Evolutionary conservation across 1,140 invertebrate genomes (phyloP).

Genomic region (Drosophila parvula): DNA sequence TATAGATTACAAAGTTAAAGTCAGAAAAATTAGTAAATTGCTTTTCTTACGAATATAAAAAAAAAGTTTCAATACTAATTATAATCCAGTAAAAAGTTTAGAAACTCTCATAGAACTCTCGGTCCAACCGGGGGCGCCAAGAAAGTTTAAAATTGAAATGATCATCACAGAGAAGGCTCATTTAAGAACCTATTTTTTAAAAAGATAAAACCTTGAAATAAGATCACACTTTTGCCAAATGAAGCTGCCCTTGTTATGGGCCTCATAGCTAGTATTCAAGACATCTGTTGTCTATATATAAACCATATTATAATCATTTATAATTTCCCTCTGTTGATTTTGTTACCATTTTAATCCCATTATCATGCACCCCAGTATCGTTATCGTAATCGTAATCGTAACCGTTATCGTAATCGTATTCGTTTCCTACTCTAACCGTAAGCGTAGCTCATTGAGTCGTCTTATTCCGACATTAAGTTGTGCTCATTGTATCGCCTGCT

Average conservation of each 20-base stretch:
- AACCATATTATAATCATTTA: constrained; percentile 7
- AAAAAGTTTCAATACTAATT: too few species aligned
- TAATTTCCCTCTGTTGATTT: constrained; percentile 28
- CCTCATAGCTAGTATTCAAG: constrained; percentile 18
- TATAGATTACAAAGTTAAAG: too few species aligned
- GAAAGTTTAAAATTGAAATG: not conserved
- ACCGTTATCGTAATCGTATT: constrained; percentile 21
- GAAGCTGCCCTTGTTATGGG: not conserved
- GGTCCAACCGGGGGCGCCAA: not conserved
- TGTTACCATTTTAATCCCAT: constrained; percentile 7
- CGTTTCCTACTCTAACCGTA: constrained; percentile 30
- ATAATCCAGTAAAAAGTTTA: not conserved
- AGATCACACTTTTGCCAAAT: not conserved
- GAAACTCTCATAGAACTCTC: not conserved
- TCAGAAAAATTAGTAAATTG: too few species aligned
- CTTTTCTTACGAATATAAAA: too few species aligned
- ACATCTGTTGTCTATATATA: constrained; percentile 8
- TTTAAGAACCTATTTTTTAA: too few species aligned
- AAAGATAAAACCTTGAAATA: not conserved
- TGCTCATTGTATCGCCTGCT: constrained; percentile 52
- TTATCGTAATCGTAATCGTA: constrained; percentile 6
- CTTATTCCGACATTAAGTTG: constrained; percentile 26
- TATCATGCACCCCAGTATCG: constrained; percentile 28
- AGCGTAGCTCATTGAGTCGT: constrained; percentile 51
- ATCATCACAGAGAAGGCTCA: too few species aligned